A percentile compares a stretch with the other conserved stretches of the same genome.
These are phyloP conservation scores for Drosophila rubida DNA, from an alignment of 2,888 invertebrate species.

Conservation along the genomic window DNA sequence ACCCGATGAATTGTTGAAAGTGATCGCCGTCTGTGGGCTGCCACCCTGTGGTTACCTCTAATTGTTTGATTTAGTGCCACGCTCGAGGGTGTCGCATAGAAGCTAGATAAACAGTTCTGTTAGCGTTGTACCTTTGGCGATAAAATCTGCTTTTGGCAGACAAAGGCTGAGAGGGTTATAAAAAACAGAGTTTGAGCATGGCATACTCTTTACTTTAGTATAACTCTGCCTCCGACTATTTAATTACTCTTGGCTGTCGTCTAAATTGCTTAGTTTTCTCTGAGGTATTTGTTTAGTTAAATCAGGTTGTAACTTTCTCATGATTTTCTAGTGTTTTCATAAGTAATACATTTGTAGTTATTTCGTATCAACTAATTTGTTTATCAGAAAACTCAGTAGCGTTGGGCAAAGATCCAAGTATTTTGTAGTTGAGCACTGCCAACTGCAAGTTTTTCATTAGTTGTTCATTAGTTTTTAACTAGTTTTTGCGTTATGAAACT, in stretches of 20 bases:
- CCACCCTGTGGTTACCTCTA: conserved; percentile 52
- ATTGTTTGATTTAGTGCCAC: conserved; percentile 42
- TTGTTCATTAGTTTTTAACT: conserved; percentile 6
- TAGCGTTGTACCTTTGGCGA: conserved; percentile 22
- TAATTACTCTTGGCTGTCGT: not conserved
- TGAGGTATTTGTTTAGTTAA: too few species aligned
- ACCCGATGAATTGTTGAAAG: conserved; percentile 9
- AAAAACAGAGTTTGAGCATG: not conserved
- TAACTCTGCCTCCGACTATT: not conserved
- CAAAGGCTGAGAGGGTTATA: not conserved
- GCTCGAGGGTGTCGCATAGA: conserved; percentile 16
- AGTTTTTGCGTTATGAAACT: conserved; percentile 16
- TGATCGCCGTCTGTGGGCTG: conserved; percentile 41
- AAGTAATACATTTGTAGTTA: too few species aligned
- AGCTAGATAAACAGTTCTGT: conserved; percentile 26
- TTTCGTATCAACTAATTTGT: not conserved
- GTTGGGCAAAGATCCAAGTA: not conserved
- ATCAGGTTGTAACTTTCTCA: too few species aligned
- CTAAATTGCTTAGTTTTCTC: not conserved
- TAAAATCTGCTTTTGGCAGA: not conserved
- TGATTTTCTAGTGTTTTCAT: too few species aligned
- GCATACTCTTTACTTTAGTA: not conserved
- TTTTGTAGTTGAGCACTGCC: not conserved
- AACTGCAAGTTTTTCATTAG: not conserved
- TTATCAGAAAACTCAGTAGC: not conserved